Conservation (phyloP, 2,113 vertebrate genomes). For the Pleuronectes platessa region DNA sequence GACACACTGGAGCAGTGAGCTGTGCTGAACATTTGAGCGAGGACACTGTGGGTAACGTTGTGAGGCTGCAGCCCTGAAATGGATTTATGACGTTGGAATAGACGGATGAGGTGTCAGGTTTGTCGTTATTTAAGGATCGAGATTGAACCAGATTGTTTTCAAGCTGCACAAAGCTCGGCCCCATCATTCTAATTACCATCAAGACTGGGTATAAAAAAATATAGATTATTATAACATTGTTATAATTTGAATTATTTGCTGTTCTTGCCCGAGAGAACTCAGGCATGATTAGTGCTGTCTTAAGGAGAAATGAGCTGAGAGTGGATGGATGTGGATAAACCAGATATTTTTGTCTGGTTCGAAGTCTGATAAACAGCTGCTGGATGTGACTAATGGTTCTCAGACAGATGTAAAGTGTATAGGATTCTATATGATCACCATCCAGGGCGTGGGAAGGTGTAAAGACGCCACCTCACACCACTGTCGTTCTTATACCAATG, state of each 20-base stretch:
- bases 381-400: conserved; percentile 17
- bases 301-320: conserved; percentile 20
- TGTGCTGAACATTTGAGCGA: conserved; percentile 28
- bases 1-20: conserved; percentile 8
- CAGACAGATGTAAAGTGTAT: conserved; percentile 34
- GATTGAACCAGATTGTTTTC: not conserved
- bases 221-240: too few relatives aligned
- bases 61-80: conserved; percentile 1
- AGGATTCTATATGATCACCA: conserved; percentile 21
- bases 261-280: conserved; percentile 1
- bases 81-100: not conserved
- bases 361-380: conserved; percentile 45
- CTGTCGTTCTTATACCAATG: too few relatives aligned
- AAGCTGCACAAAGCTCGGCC: not conserved
- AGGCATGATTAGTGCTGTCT: conserved; percentile 18
- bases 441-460: not conserved
- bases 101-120: conserved; percentile 9
- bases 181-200: not conserved
- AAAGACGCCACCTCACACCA: not conserved
- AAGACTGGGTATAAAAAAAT: not conserved
- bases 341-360: conserved; percentile 34
- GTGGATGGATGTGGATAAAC: conserved; percentile 8
- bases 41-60: conserved; percentile 13
- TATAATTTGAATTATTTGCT: conserved; percentile 1
- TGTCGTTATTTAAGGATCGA: conserved; percentile 5